Evolutionary conservation across 2,113 vertebrate genomes (phyloP).

Genomic region (Todiramphus saurophagus): DNA sequence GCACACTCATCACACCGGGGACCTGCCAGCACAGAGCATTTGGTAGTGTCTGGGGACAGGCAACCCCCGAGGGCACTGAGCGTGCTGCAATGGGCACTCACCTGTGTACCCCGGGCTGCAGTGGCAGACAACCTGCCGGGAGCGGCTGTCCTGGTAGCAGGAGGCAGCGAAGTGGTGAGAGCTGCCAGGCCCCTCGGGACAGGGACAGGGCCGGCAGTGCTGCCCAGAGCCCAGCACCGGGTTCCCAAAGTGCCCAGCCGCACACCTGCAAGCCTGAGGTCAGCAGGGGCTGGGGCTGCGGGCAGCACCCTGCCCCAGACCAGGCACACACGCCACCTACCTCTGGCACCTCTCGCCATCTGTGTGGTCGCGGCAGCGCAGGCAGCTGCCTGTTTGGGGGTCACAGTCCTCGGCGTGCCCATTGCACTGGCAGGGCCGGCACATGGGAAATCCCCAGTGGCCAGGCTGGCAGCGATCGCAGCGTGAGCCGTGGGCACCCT

Average conservation of each 20-base stretch:
- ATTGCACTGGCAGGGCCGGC: constrained; percentile 88
- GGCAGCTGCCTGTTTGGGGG: constrained; percentile 82
- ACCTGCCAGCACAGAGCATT: constrained; percentile 63
- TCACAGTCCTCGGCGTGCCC: constrained; percentile 87
- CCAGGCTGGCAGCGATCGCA: constrained; percentile 86
- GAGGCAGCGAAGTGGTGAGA: constrained; percentile 88
- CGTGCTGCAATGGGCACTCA: background rate
- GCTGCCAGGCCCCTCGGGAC: constrained; percentile 88
- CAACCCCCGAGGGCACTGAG: fast-evolving
- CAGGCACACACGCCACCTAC: constrained; percentile 43
- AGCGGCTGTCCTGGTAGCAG: constrained; percentile 90
- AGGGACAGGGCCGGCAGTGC: constrained; percentile 92
- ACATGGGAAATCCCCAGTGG: constrained; percentile 93
- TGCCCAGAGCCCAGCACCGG: constrained; percentile 81
- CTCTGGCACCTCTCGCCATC: constrained; percentile 84
- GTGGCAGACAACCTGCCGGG: constrained; percentile 87
- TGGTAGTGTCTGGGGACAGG: fast-evolving
- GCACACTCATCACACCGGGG: constrained; percentile 90
- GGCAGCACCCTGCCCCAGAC: background rate
- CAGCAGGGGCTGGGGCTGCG: background rate
- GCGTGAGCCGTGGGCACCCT: constrained; percentile 84
- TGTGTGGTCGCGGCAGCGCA: constrained; percentile 88
- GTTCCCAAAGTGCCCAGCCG: constrained; percentile 87
- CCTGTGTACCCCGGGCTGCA: constrained; percentile 93
- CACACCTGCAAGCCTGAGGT: constrained; percentile 75